phyloP scores from a whole-genome alignment of 2,113 vertebrate species.

The Sinocyclocheilus grahami region DNA sequence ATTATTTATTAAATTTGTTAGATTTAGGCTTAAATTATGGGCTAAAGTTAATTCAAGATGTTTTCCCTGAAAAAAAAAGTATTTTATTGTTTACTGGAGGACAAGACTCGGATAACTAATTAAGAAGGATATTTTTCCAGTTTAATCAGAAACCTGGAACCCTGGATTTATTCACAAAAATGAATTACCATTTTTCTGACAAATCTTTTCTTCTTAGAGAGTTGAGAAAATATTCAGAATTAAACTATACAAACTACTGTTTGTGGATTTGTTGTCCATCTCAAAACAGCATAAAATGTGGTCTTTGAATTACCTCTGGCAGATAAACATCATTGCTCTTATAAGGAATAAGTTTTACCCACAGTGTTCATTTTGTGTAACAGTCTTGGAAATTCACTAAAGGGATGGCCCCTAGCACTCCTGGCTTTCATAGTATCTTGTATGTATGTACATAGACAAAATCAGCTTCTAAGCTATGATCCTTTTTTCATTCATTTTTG shows the following conservation, averaged over 20 bases:
- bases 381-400: neutral
- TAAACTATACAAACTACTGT: neutral
- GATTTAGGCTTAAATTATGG: no score
- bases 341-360: neutral
- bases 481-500: neutral
- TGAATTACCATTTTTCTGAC: neutral
- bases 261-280: neutral
- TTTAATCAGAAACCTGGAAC: neutral
- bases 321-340: no score
- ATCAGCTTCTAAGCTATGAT: neutral
- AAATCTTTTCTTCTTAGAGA: neutral
- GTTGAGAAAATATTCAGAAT: neutral
- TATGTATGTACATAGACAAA: neutral
- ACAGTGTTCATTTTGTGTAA: neutral
- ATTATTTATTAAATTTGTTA: neutral
- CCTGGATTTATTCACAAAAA: slow-evolving; percentile 27
- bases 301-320: neutral
- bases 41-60: no score
- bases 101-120: neutral
- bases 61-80: no score
- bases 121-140: neutral
- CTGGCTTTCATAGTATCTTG: neutral
- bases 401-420: neutral
- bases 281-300: neutral
- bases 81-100: no score